Evolutionary conservation across 2,888 invertebrate genomes (phyloP), one percentile per base, ranked within the genome.

Genomic region (Drosophila prolongata): DNA sequence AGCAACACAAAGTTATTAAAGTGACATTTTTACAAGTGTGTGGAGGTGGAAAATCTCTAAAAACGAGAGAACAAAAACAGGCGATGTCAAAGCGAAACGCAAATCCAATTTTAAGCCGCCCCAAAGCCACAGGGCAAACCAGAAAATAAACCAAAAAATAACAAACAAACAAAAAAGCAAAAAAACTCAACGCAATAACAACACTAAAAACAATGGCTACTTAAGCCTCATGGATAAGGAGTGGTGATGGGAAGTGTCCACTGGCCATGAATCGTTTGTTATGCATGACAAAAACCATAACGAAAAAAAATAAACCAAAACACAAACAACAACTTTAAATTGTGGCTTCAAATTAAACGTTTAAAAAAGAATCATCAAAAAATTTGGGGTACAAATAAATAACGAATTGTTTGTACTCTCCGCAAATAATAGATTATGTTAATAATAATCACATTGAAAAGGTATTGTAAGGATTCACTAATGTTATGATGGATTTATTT

Each of bases 51-150:
- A 60, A 61, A 47, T 52, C 75, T 75, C 75, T 71, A 75, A 73
- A 80, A 64, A 53, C n/a, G 5, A 34, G 3, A 19, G 16, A 52
- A 59, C 52, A 65, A 58, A 47, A 73, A 70, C 37, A 72, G 53
- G 65, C 56, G 46, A 73, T 67, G 79, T 75, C 76, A 86, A 80
- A 69, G 72, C 75, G 65, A 59, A 81, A 87, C 67, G 76, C 85
- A 89, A 89, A 86, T 86, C 87, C 82, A 87, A 86, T 86, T 86
- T 86, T 75, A 89, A 86, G 87, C 85, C 74, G 67, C 57, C 64
- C 72, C 87, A 79, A 77, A 88, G 84, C 85, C 89, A 67, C 79
- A 77, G 81, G 83, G 76, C 42, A 69, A 80, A 73, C 61, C 61
- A 80, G 65, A 61, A 56, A 69, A 68, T 73, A 72, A 68, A 67